A percentile compares a stretch with the other conserved stretches of the same genome.
Conservation (phyloP, 2,888 invertebrate genomes). For the Anoplius nigerrimus region DNA sequence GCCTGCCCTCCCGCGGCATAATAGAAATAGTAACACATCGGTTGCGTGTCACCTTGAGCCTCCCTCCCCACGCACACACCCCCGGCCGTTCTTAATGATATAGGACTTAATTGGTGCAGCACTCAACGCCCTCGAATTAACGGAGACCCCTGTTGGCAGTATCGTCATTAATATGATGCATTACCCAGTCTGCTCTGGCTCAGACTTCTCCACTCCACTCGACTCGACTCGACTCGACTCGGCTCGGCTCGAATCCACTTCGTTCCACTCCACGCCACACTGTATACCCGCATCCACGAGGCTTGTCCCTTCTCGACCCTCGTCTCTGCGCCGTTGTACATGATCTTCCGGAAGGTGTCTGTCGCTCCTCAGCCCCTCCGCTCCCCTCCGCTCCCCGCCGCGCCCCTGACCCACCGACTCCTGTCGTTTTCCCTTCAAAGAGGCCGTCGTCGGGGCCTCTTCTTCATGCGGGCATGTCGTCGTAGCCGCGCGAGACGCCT, state of each 20-base stretch:
- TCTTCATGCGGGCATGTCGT: too few species aligned
- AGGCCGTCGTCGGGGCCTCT: not conserved
- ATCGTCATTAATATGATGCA: constrained; percentile 62
- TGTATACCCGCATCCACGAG: constrained; percentile 29
- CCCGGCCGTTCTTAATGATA: constrained; percentile 48
- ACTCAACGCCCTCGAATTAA: constrained; percentile 59
- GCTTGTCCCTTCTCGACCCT: constrained; percentile 27
- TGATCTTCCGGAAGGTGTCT: constrained; percentile 27
- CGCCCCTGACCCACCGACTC: not conserved
- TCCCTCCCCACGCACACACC: not conserved
- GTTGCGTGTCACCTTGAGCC: constrained; percentile 12
- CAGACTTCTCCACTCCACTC: constrained; percentile 49
- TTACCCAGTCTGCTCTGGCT: constrained; percentile 45
- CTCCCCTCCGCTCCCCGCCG: not conserved
- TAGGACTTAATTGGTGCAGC: constrained; percentile 56
- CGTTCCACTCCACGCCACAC: constrained; percentile 26
- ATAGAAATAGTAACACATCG: constrained; percentile 37
- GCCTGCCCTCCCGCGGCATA: not conserved
- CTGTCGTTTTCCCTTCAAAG: too few species aligned
- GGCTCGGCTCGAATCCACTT: constrained; percentile 34
- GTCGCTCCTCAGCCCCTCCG: not conserved
- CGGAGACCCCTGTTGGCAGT: constrained; percentile 45
- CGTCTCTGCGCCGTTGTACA: constrained; percentile 22
- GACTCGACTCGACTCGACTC: constrained; percentile 33
- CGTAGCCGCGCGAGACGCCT: not conserved